Evolutionary conservation across 2,888 invertebrate genomes (phyloP), one percentile per base, ranked within the genome.

Genomic region (Morpho achilles): DNA sequence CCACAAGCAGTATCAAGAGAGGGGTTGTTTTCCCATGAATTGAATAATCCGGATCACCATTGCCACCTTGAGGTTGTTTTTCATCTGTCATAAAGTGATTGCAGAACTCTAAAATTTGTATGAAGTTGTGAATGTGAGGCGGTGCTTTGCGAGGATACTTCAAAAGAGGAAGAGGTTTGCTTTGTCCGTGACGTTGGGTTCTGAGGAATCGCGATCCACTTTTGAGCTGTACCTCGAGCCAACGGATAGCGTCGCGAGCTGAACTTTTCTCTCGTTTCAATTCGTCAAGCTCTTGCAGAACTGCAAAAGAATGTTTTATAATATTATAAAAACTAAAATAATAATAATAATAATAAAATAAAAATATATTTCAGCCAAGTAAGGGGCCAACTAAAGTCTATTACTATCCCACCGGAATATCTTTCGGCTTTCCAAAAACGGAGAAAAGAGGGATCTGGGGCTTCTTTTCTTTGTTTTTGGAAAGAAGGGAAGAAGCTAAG

Each of bases 161-260:
- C 47, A 89, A 80, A 91, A 94, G 73, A 0, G 88, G 94, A 40
- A 96, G 85, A 1, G 95, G 91, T 52, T 94, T 90, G 39, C 94
- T 93, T 82, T 98, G 98, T 61, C 96, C 95, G 16, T 95, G 94
- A 23, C 97, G 93, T 84, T 98, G 98, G 0, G 97, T 95, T 67
- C 97, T 92, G 72, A 98, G 91, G 79, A 95, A 97, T 65, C 97
- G 92, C 70, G 97, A 97, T 8, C 98, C 98, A 64, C 94, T 94
- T 67, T 95, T 94, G 66, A 98, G 94, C 77, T 98, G 97, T 44
- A 93, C 91, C 83, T 98, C 98, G 65, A 98, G 88, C 98, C 98
- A 98, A 67, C 98, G 95, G 61, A 98, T 98, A 4, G 97, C 97
- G 77, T 98, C 97, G 54, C 98, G 93, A 0, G 97, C 98, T 64